phyloP scores from a whole-genome alignment of 2,797 vertebrate genomes.

The Atherinosoma microstoma region DNA sequence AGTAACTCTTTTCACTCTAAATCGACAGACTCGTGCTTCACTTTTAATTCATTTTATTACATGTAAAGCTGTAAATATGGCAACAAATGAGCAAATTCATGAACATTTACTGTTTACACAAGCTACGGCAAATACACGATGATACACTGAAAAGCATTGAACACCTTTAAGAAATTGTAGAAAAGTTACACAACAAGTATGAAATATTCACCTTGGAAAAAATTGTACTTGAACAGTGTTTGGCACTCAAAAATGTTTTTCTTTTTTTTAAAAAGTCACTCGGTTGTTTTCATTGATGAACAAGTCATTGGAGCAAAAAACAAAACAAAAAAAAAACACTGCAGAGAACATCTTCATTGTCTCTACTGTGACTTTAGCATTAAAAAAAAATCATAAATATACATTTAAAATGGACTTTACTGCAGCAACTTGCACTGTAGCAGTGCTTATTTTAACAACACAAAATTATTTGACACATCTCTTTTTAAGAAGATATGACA shows the following conservation, averaged over 20 bases:
- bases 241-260: constrained; percentile 37
- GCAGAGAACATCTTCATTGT: constrained; percentile 5
- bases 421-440: constrained; percentile 26
- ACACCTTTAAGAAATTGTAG: constrained; percentile 74
- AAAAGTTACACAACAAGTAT: constrained; percentile 70
- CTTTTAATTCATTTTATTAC: constrained; percentile 67
- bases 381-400: constrained; percentile 58
- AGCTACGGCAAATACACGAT: constrained; percentile 41
- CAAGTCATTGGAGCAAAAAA: not conserved
- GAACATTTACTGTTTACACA: constrained; percentile 37
- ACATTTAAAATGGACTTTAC: constrained; percentile 21
- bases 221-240: constrained; percentile 42
- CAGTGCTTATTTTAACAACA: constrained; percentile 23
- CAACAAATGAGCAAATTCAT: constrained; percentile 39
- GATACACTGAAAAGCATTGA: constrained; percentile 58
- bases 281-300: constrained; percentile 5
- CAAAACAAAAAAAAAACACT: not conserved
- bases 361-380: constrained; percentile 14
- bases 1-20: not conserved
- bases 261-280: constrained; percentile 1
- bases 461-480: constrained; percentile 19
- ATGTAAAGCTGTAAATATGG: constrained; percentile 36
- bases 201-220: constrained; percentile 61
- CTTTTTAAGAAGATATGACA: constrained; percentile 33
- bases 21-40: constrained; percentile 49